Conservation (phyloP, 2,888 invertebrate genomes). For the Cheilosia variabilis region DNA sequence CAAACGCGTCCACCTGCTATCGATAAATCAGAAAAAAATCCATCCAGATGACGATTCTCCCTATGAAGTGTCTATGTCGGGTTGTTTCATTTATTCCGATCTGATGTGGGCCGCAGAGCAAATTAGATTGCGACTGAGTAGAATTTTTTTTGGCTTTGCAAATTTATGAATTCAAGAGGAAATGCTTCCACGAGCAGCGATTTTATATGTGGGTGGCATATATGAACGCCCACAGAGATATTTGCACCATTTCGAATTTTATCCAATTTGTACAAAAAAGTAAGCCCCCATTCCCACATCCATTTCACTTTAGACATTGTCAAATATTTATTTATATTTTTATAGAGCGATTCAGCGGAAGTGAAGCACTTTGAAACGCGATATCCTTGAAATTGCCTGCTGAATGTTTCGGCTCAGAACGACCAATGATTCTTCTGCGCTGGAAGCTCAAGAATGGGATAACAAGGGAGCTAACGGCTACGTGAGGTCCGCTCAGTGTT, state of each 20-base stretch:
- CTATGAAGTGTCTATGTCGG: not conserved
- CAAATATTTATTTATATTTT: too few species aligned
- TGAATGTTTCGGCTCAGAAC: too few species aligned
- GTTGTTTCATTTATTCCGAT: not conserved
- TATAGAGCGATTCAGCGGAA: too few species aligned
- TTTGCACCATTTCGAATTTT: conserved; percentile 33
- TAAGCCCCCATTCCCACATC: too few species aligned
- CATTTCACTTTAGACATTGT: too few species aligned
- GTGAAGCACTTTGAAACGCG: too few species aligned
- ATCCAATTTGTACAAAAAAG: conserved; percentile 28
- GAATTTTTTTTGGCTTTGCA: conserved; percentile 27
- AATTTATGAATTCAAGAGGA: conserved; percentile 37
- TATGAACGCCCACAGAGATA: not conserved
- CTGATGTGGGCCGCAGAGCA: not conserved
- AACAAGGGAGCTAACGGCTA: too few species aligned
- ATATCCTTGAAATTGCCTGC: too few species aligned
- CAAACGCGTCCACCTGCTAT: conserved; percentile 71
- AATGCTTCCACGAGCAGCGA: conserved; percentile 16
- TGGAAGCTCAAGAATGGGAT: too few species aligned
- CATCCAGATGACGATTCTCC: conserved; percentile 49
- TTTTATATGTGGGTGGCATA: not conserved
- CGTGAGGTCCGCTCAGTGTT: too few species aligned
- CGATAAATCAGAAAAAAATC: conserved; percentile 64
- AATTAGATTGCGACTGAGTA: conserved; percentile 39
- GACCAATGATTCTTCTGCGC: too few species aligned